Base-by-base conservation (phyloP, 2,888 invertebrate genomes). In the Dolichopus griseipennis region DNA sequence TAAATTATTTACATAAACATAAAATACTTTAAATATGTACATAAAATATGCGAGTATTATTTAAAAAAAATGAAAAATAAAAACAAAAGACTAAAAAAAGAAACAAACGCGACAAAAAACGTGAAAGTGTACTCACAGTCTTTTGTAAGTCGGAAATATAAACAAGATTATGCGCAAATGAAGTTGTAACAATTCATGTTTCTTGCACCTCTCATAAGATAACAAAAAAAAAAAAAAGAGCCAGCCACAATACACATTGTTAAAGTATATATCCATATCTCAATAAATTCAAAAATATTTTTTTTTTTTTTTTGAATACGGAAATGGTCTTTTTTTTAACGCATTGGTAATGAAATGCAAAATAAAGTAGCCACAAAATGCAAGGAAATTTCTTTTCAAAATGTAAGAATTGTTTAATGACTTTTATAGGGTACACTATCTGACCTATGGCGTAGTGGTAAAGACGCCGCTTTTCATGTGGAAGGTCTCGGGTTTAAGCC, bases 161-260 rank as follows among this genome's bases (percentile, higher is more conserved):
- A 52, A 37, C 8, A 37, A 52, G 52, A 52, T 52, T 52, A 52
- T 52, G 52, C 18, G 15, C 52, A 52, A 52, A 52, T 52, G 52
- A 52, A 52, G 52, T 52, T 52, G 52, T 52, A 52, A 52, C 52
- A 52, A 52, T 52, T 52, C 52, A n/a, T 52, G 52, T 52, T 52
- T 52, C n/a, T n/a, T 52, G 52, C 52, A 52, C 52, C n/a, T 52
- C 52, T 15, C 52, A 15, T n/a, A 18, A 52, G 52, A 52, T 52
- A 52, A 52, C 2, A 52, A 18, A n/a, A n/a, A n/a, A n/a, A n/a
- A n/a, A n/a, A n/a, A n/a, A n/a, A n/a, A n/a, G n/a, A n/a, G n/a
- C n/a, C n/a, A n/a, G n/a, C n/a, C n/a, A n/a, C n/a, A n/a, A n/a
- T n/a, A n/a, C n/a, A n/a, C n/a, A n/a, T n/a, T n/a, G n/a, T n/a